Percentiles rank a stretch among this genome's conserved stretches.
phyloP scores from a whole-genome alignment of 2,888 invertebrate genomes.

The Augiades crinisus region DNA sequence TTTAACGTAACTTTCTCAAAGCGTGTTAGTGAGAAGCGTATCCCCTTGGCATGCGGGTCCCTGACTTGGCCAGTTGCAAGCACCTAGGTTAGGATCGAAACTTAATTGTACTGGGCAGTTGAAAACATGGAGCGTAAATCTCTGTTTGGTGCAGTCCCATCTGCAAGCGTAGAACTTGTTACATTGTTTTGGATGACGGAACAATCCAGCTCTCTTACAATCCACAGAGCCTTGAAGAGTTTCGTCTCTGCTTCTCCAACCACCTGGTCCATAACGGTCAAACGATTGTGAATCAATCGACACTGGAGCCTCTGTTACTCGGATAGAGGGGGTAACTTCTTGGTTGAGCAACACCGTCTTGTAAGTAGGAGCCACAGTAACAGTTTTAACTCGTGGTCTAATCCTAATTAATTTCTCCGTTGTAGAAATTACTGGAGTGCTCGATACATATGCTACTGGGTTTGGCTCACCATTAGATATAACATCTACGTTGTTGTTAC shows the following conservation, averaged over 20 bases:
- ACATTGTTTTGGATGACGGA: constrained; percentile 88
- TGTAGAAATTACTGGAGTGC: constrained; percentile 53
- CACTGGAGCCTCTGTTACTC: constrained; percentile 40
- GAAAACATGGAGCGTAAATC: constrained; percentile 88
- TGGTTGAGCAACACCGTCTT: constrained; percentile 62
- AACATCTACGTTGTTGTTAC: constrained; percentile 49
- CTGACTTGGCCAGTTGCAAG: constrained; percentile 91
- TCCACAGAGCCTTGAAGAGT: constrained; percentile 82
- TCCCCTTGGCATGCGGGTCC: constrained; percentile 89
- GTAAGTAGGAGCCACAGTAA: constrained; percentile 69
- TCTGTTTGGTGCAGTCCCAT: constrained; percentile 89
- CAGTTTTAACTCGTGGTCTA: constrained; percentile 59
- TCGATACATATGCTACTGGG: constrained; percentile 53
- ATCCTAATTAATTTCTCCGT: constrained; percentile 57
- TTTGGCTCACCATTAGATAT: constrained; percentile 44
- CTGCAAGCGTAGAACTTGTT: constrained; percentile 92
- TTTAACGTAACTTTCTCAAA: constrained; percentile 47
- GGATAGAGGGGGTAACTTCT: constrained; percentile 51
- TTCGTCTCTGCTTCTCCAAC: constrained; percentile 80
- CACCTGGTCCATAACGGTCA: constrained; percentile 84
- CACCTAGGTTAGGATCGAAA: constrained; percentile 87
- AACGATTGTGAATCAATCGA: constrained; percentile 70
- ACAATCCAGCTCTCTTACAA: constrained; percentile 82
- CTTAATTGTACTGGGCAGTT: constrained; percentile 90
- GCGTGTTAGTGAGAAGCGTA: constrained; percentile 82